phyloP scores from a whole-genome alignment of 2,113 vertebrate genomes.

The Labeo rohita region DNA sequence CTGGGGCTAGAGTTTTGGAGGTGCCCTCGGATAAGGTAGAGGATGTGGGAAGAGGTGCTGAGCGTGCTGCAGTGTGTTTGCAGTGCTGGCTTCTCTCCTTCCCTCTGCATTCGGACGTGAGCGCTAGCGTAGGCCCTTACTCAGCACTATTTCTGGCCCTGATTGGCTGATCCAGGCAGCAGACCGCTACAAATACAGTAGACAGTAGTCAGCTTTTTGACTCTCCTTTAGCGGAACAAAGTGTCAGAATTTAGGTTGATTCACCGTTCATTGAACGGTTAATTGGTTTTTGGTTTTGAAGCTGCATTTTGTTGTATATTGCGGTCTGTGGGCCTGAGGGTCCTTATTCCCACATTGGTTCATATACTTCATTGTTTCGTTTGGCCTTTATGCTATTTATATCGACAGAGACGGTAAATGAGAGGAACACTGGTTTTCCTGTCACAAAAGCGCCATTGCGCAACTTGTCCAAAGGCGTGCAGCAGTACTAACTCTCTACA shows the following conservation, averaged over 20 bases:
- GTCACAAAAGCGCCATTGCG: background rate
- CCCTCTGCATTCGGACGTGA: conserved; percentile 85
- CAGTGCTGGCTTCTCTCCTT: conserved; percentile 68
- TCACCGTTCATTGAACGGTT: background rate
- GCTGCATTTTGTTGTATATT: background rate
- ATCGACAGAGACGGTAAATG: background rate
- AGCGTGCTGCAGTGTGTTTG: conserved; percentile 84
- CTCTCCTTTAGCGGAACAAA: conserved; percentile 11
- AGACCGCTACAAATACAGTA: conserved; percentile 61
- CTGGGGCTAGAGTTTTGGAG: conserved; percentile 29
- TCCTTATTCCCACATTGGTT: background rate
- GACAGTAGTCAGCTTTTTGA: conserved; percentile 56
- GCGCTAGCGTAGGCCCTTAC: conserved; percentile 79
- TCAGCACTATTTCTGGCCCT: conserved; percentile 82
- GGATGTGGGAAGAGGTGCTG: conserved; percentile 66
- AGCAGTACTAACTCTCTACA: background rate
- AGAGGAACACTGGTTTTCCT: background rate
- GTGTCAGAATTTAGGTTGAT: conserved; percentile 17
- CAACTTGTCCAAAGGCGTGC: background rate
- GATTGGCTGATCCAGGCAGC: conserved; percentile 81
- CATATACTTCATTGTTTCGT: background rate
- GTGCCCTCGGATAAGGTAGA: conserved; percentile 57
- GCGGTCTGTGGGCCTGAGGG: background rate
- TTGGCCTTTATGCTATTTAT: background rate
- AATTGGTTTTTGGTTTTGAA: conserved; percentile 22